Base-by-base conservation (phyloP, 2,888 invertebrate species). In the Mythimna pallens region DNA sequence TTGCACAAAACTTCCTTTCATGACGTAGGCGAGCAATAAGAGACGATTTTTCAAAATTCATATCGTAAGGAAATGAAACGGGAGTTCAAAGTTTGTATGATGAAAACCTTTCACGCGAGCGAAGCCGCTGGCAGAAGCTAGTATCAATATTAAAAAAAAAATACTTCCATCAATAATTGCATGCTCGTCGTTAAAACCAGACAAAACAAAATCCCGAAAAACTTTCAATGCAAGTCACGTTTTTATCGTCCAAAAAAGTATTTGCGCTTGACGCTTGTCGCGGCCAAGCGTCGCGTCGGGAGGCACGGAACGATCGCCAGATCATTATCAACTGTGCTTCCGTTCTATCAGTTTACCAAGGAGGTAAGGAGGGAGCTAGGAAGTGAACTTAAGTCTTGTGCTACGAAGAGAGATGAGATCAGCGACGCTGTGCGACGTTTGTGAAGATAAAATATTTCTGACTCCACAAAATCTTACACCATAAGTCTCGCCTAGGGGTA, bases 271-370 rank as follows among this genome's bases (percentile, higher is more conserved):
- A 62, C 70, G 75, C 50, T 82, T 85, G 89, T 82, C 81, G 82
- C 70, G 77, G 76, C 65, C 89, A 87, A 81, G 30, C 30, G 30
- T 30, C 30, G 74, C 73, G 63, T 59, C 66, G 66, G 66, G 76
- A 81, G 76, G 82, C 77, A 82, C 81, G 83, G 75, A 77, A 68
- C 85, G 85, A 86, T 87, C 87, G 86, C 76, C 43, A 88, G 91
- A 91, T 91, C 87, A 87, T 90, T 90, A 92, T 92, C 92, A 85
- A 65, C 47, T 66, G 75, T 80, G 87, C 86, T 86, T 87, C 89
- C 87, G 84, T 83, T 73, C 69, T 69, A 80, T 84, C 86, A 78
- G 87, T 87, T 85, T 80, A 75, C 70, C 76, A 79, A 75, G 78
- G 63, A 75, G 34, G 68, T 73, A 58, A 30, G 75, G 10, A 65